phyloP scores from a whole-genome alignment of 2,113 vertebrate genomes.

The Capreolus pygargus region DNA sequence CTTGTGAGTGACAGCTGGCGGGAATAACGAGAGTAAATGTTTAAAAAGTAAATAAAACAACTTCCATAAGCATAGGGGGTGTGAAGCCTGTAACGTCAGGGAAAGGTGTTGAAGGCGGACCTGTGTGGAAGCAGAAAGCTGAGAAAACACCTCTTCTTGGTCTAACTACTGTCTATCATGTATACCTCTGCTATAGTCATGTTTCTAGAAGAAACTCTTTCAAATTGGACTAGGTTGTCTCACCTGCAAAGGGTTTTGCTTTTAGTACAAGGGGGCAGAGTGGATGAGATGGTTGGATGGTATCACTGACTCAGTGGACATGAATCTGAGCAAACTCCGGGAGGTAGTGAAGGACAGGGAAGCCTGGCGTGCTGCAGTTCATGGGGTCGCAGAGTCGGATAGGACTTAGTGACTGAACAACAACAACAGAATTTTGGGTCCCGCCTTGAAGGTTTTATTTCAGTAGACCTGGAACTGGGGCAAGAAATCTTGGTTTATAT shows the following conservation, averaged over 20 bases:
- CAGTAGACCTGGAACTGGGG: background rate
- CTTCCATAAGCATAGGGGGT: background rate
- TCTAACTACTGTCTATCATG: fast-evolving
- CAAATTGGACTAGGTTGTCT: background rate
- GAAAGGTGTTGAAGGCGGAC: background rate
- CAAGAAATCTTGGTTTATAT: background rate
- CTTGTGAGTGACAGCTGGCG: background rate
- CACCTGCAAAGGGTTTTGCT: background rate
- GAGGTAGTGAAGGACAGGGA: background rate
- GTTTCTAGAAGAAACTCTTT: background rate
- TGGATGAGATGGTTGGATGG: background rate
- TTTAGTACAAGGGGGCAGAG: background rate
- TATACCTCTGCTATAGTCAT: background rate
- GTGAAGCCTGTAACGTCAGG: background rate
- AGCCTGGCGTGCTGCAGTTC: background rate
- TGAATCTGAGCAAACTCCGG: background rate
- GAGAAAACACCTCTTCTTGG: background rate
- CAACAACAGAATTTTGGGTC: background rate
- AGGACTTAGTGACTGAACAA: background rate
- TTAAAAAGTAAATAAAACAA: background rate
- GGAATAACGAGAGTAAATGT: background rate
- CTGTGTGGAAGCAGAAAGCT: background rate
- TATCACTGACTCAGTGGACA: background rate
- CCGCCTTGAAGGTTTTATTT: background rate
- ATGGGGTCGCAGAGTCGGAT: fast-evolving